These are phyloP conservation scores for Heptranchias perlo DNA, from an alignment of 2,113 vertebrate genomes.

Conservation along the genomic window DNA sequence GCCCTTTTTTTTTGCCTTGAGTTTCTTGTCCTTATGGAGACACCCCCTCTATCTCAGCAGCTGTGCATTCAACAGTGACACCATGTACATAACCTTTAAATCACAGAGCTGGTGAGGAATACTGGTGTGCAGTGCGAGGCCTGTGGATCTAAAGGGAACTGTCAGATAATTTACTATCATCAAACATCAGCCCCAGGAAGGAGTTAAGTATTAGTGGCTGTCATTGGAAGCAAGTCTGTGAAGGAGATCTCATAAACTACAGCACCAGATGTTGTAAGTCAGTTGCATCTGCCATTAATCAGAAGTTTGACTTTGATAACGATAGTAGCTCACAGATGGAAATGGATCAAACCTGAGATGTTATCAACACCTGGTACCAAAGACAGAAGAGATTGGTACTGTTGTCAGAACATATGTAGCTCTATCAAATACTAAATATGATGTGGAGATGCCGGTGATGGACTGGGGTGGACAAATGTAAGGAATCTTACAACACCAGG, in stretches of 20 bases:
- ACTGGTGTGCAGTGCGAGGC: too few species aligned
- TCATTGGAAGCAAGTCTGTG: neutral
- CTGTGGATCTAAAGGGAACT: neutral
- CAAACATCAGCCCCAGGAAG: neutral
- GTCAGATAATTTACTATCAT: neutral
- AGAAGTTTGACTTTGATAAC: constrained; percentile 13
- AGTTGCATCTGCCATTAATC: neutral
- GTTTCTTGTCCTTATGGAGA: too few species aligned
- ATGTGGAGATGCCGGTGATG: too few species aligned
- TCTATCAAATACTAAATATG: neutral
- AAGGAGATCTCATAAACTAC: neutral
- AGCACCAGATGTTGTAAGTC: neutral
- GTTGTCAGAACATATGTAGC: neutral
- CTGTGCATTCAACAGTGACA: too few species aligned
- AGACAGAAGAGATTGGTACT: neutral
- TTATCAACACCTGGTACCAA: constrained; percentile 14
- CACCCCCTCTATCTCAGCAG: too few species aligned
- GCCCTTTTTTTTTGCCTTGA: too few species aligned
- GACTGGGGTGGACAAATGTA: too few species aligned
- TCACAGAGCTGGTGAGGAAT: too few species aligned
- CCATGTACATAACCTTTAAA: too few species aligned
- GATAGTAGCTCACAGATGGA: neutral
- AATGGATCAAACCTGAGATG: neutral
- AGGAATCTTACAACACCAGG: too few species aligned
- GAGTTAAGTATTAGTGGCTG: neutral